A percentile compares a stretch with the other conserved stretches of the same genome.
These are phyloP conservation scores for Phycodurus eques DNA, from an alignment of 2,113 vertebrate species.

Conservation along the genomic window DNA sequence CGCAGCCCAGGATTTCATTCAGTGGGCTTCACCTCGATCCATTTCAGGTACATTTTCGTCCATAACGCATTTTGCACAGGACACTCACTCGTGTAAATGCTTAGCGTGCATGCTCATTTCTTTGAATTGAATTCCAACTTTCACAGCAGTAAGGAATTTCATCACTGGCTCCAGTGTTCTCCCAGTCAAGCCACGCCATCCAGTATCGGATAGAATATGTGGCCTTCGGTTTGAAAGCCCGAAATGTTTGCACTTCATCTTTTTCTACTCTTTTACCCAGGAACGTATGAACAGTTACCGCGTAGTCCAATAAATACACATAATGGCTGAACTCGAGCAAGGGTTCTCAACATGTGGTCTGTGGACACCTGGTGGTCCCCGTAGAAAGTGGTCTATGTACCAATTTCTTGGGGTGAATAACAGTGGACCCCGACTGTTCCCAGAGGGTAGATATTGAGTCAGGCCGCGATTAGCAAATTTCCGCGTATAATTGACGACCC, in stretches of 20 bases:
- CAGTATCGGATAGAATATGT: background rate
- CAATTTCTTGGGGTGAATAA: background rate
- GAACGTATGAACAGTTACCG: background rate
- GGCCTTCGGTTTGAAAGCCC: too few relatives aligned
- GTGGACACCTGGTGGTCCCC: background rate
- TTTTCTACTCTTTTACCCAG: too few relatives aligned
- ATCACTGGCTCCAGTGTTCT: background rate
- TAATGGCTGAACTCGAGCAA: background rate
- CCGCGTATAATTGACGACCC: too few relatives aligned
- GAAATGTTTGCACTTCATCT: too few relatives aligned
- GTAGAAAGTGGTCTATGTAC: background rate
- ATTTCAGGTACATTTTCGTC: slow-evolving; percentile 55
- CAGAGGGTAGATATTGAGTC: too few relatives aligned
- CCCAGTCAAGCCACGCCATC: background rate
- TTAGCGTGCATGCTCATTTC: background rate
- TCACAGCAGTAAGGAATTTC: too few relatives aligned
- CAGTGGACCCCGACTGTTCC: too few relatives aligned
- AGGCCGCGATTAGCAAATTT: too few relatives aligned
- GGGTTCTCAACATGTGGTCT: background rate
- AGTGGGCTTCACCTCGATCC: slow-evolving; percentile 38
- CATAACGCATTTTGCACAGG: slow-evolving; percentile 35
- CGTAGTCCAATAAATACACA: background rate
- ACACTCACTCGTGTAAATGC: slow-evolving; percentile 10
- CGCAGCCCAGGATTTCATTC: slow-evolving; percentile 32
- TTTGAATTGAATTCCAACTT: too few relatives aligned